phyloP scores from a whole-genome alignment of 2,888 invertebrate genomes.

The Aspidiotus destructor region DNA sequence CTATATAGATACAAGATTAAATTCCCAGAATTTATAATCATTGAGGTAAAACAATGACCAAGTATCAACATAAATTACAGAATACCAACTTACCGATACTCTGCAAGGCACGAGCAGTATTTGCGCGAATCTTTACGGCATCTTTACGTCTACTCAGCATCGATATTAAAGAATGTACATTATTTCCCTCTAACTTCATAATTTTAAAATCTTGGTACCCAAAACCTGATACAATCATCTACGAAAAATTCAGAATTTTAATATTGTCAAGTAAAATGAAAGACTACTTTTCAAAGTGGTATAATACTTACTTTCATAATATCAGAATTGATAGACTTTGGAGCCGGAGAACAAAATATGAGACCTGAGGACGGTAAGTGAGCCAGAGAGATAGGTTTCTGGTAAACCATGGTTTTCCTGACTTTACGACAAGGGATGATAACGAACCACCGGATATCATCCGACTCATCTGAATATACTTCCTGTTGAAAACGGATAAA shows the following conservation, averaged over 20 bases:
- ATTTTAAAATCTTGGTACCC: constrained; percentile 16
- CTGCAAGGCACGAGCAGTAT: constrained; percentile 11
- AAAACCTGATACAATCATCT: constrained; percentile 13
- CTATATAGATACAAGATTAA: too few relatives aligned
- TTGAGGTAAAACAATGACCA: too few relatives aligned
- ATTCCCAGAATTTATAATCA: too few relatives aligned
- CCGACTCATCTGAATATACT: background rate
- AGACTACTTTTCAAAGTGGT: background rate
- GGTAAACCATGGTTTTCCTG: background rate
- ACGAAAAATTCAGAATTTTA: background rate
- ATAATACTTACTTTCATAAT: constrained; percentile 8
- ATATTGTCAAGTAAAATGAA: background rate
- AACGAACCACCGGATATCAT: constrained; percentile 15
- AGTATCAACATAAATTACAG: too few relatives aligned
- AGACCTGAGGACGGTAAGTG: background rate
- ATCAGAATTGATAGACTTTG: background rate
- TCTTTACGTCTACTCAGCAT: constrained; percentile 18
- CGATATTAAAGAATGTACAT: constrained; percentile 14
- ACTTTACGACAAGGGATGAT: background rate
- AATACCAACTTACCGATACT: constrained; percentile 13
- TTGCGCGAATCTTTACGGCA: background rate
- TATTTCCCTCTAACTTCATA: constrained; percentile 16
- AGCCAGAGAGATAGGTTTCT: constrained; percentile 13
- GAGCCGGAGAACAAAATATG: constrained; percentile 14
- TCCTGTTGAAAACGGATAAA: background rate